Evolutionary conservation across 2,888 invertebrate species (phyloP), one percentile per base, ranked within the genome.

Genomic region (Ochropleura plecta): DNA sequence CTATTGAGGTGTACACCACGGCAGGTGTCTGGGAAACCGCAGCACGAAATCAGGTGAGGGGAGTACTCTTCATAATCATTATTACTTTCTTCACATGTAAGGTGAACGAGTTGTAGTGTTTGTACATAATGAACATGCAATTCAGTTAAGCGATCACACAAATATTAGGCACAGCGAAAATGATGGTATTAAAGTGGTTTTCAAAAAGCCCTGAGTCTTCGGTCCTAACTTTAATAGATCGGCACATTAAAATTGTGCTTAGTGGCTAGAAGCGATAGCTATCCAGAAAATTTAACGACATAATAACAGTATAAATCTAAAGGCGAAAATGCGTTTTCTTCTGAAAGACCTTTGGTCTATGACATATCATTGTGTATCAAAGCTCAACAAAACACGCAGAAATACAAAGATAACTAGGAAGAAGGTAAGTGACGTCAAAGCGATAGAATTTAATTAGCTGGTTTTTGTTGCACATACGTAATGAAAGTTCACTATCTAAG

Each of bases 401-500:
- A 69, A 42, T 48, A 42, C 46, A 6, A 62, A 63, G 70, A 71
- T 75, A 71, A 71, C 57, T 16, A 40, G 30, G 57, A 40, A 57
- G 20, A 55, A 57, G 16, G 20, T 51, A 69, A 64, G 7, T 76
- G 60, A 85, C 60, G 73, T 77, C 67, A 72, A 65, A 71, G 64
- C 53, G 18, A 57, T 49, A 62, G 53, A 59, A 72, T 65, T 64
- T 74, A 76, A 70, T 78, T 76, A 70, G 57, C n/a, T 62, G 63
- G 66, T 65, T 76, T 65, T 77, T 77, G 75, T 49, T 67, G 71
- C 70, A 70, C 73, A 76, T 76, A 78, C 85, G 82, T 84, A 86
- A 84, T 86, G 84, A 83, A 84, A 84, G 84, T 86, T 66, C 75
- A 70, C 76, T 77, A 80, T 86, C 78, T 76, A 60, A 78, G 74